Evolutionary conservation across 2,888 invertebrate species (phyloP).

Genomic region (Trachelus troglodyta): DNA sequence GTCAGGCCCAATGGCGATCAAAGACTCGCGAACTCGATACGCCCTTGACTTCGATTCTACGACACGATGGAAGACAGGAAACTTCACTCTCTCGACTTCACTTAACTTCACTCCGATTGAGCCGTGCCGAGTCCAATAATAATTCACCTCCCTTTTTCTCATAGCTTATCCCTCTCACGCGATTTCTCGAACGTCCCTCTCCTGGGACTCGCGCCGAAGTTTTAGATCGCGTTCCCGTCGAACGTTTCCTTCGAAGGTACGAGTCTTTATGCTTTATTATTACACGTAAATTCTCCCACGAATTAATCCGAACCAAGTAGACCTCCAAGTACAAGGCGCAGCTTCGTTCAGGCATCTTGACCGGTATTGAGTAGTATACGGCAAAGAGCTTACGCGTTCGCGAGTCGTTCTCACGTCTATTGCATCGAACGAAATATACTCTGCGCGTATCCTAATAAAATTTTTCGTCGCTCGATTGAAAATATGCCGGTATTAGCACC

Average conservation of each 20-base stretch:
- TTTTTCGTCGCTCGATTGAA: neutral
- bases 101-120: neutral
- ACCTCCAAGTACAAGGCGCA: neutral
- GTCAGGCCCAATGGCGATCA: slow-evolving; percentile 1
- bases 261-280: neutral
- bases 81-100: neutral
- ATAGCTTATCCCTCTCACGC: neutral
- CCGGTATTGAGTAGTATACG: slow-evolving; percentile 7
- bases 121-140: neutral
- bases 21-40: neutral
- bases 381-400: neutral
- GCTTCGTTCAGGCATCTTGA: slow-evolving; percentile 12
- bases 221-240: neutral
- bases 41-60: slow-evolving; percentile 5
- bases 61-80: neutral
- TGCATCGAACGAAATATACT: neutral
- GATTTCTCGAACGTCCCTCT: neutral
- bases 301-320: neutral
- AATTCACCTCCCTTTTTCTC: neutral
- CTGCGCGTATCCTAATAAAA: neutral
- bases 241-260: neutral
- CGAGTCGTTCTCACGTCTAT: neutral
- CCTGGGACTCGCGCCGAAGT: neutral
- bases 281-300: neutral
- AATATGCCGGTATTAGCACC: neutral